These are phyloP conservation scores for Odobenus rosmarus DNA, from an alignment of 2,113 vertebrate species.

Conservation along the genomic window DNA sequence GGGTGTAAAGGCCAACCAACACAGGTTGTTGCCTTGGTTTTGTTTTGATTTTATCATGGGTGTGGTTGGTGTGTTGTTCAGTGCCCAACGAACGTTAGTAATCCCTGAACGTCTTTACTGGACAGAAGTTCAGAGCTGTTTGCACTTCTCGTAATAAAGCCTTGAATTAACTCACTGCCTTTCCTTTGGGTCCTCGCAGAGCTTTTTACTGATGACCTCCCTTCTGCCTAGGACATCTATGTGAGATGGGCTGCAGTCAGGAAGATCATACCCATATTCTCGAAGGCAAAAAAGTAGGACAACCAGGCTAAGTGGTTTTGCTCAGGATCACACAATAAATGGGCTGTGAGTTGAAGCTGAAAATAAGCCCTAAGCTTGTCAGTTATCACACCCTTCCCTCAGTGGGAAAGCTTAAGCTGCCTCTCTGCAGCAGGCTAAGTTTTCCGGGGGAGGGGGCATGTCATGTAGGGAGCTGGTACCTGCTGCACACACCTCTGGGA, in stretches of 20 bases:
- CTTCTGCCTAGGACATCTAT: not conserved
- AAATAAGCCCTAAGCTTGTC: slow-evolving; percentile 39
- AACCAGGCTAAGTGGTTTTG: not conserved
- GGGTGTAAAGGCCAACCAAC: not conserved
- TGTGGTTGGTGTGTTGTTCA: not conserved
- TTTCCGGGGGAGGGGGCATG: not conserved
- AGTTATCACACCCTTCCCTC: not conserved
- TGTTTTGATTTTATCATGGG: slow-evolving; percentile 65
- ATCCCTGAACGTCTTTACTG: not conserved
- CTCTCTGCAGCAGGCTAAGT: slow-evolving; percentile 35
- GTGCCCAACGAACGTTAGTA: slow-evolving; percentile 13
- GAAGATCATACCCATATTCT: not conserved
- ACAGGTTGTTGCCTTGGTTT: slow-evolving; percentile 28
- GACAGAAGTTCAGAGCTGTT: slow-evolving; percentile 36
- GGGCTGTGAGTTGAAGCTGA: not conserved
- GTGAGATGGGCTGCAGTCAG: not conserved
- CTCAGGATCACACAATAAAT: not conserved
- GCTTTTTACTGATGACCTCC: not conserved
- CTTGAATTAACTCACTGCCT: not conserved
- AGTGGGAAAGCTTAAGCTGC: not conserved
- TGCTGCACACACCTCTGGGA: slow-evolving; percentile 8
- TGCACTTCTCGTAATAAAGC: not conserved
- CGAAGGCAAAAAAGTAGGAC: not conserved
- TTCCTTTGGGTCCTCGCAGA: not conserved
- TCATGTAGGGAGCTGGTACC: slow-evolving; percentile 39